Evolutionary conservation across 2,113 vertebrate species (phyloP).

Genomic region (Drymodes brunneopygia): DNA sequence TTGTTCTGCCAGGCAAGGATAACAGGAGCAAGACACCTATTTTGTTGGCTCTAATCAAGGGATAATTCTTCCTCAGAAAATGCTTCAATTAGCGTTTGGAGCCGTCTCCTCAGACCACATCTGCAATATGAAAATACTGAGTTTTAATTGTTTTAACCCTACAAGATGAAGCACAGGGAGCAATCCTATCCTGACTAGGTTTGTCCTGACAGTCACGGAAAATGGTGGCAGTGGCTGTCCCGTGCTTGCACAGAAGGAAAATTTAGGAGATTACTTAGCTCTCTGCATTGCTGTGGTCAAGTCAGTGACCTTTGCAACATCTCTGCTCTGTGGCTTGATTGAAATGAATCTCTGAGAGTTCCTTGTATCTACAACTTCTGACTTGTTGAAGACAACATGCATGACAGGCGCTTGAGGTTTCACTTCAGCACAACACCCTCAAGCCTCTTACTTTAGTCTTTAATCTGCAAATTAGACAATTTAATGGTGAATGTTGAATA

Average conservation of each 20-base stretch:
- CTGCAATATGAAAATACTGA: not conserved
- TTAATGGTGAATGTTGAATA: not conserved
- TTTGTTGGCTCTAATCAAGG: not conserved
- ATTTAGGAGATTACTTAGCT: not conserved
- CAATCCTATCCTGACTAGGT: not conserved
- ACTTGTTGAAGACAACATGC: not conserved
- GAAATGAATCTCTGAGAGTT: not conserved
- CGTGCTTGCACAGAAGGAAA: not conserved
- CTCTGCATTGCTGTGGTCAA: not conserved
- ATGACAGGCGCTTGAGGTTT: not conserved
- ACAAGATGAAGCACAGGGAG: not conserved
- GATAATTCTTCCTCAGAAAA: not conserved
- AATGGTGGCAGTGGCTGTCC: not conserved
- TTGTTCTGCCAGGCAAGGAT: not conserved
- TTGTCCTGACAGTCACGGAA: not conserved
- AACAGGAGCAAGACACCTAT: not conserved
- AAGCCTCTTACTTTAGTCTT: not conserved
- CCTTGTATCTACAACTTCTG: not conserved
- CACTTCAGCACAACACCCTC: not conserved
- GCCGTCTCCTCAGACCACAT: not conserved
- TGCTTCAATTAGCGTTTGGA: not conserved
- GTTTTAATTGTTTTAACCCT: not conserved
- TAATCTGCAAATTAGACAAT: not conserved
- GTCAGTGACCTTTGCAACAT: not conserved
- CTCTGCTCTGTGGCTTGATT: not conserved